phyloP scores from a whole-genome alignment of 35 echinoderm and acorn worm genomes.

The Antedon bifida region DNA sequence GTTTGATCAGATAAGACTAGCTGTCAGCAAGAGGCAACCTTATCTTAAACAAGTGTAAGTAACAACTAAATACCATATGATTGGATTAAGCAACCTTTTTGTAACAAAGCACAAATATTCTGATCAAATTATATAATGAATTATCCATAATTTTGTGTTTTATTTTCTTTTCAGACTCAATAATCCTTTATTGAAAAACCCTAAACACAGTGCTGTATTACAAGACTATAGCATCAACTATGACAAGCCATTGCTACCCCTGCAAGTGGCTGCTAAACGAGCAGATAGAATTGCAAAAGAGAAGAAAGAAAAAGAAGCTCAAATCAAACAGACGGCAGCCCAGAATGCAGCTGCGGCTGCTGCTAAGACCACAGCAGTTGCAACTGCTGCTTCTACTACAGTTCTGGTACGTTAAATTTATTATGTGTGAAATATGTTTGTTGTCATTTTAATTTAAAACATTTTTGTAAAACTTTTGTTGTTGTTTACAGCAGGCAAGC shows the following conservation, averaged over 20 bases:
- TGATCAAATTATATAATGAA: too few relatives aligned
- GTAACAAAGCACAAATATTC: too few relatives aligned
- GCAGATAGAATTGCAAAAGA: conserved; percentile 92
- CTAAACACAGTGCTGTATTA: conserved; percentile 86
- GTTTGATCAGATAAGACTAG: conserved; percentile 82
- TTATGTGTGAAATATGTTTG: neutral
- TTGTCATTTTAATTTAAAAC: neutral
- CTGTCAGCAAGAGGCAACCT: conserved; percentile 68
- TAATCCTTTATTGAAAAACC: conserved; percentile 92
- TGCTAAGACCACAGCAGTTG: conserved; percentile 38
- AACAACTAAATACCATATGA: too few relatives aligned
- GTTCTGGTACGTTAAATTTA: conserved; percentile 68
- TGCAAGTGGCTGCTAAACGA: conserved; percentile 77
- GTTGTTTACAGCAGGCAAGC: conserved; percentile 54
- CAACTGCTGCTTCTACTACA: conserved; percentile 59
- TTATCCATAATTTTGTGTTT: neutral
- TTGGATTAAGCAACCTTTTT: too few relatives aligned
- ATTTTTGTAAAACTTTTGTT: neutral
- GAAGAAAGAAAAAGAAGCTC: conserved; percentile 93
- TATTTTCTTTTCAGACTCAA: conserved; percentile 41
- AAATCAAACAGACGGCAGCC: conserved; percentile 51
- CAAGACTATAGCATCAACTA: conserved; percentile 75
- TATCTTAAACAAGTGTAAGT: conserved; percentile 99
- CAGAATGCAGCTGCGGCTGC: conserved; percentile 29
- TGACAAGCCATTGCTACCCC: conserved; percentile 82